Percentiles rank a stretch among this genome's conserved stretches.
These are phyloP conservation scores for Bolinopsis microptera DNA, from an alignment of 37 sponge, comb jelly and placozoan genomes.

Conservation along the genomic window DNA sequence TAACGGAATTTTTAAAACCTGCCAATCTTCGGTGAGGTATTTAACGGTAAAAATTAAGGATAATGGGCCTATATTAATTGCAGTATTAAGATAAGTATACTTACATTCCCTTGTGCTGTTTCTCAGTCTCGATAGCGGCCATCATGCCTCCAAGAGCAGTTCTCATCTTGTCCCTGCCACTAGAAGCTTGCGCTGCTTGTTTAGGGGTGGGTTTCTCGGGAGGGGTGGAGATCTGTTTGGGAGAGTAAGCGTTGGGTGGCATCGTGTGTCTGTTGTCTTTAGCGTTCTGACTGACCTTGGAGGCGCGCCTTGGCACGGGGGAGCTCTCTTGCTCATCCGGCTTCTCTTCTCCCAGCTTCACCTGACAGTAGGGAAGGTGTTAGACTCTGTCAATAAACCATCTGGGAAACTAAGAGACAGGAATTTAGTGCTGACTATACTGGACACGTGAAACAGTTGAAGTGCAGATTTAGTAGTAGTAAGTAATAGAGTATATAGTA, in stretches of 20 bases:
- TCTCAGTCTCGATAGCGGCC: constrained; percentile 54
- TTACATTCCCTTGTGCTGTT: constrained; percentile 47
- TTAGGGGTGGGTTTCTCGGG: background rate
- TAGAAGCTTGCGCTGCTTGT: background rate
- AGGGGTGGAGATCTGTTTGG: background rate
- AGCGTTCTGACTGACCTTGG: constrained; percentile 9
- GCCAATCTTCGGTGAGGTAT: no score
- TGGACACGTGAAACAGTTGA: background rate
- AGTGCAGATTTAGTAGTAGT: no score
- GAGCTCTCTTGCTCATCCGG: background rate
- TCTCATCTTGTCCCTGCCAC: constrained; percentile 30
- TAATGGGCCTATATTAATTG: no score
- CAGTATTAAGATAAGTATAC: no score
- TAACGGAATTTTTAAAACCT: no score
- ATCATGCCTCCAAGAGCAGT: constrained; percentile 38
- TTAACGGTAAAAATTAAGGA: no score
- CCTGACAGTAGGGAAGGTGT: background rate
- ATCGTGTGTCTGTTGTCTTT: constrained; percentile 20
- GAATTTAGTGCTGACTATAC: background rate
- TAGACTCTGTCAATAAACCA: background rate
- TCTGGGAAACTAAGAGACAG: no score
- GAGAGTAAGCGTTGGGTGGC: constrained; percentile 32
- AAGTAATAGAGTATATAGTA: no score
- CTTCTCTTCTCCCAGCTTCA: constrained; percentile 4
- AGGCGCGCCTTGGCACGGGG: background rate